A percentile compares a stretch with the other conserved stretches of the same genome.
phyloP scores from a whole-genome alignment of 2,113 vertebrate species.

The Misgurnus anguillicaudatus region DNA sequence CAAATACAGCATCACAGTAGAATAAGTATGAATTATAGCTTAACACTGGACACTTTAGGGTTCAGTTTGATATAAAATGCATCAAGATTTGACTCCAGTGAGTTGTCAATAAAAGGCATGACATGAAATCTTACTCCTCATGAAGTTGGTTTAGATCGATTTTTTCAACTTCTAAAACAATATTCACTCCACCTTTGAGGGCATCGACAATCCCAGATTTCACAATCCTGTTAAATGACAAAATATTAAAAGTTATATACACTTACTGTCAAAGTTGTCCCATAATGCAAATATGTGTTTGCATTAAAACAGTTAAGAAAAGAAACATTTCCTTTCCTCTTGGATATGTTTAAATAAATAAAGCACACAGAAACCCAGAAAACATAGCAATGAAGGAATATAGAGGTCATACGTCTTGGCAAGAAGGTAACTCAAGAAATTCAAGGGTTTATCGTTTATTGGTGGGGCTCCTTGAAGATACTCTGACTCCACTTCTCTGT shows the following conservation, averaged over 20 bases:
- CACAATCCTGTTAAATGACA: constrained; percentile 13
- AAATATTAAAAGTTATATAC: not conserved
- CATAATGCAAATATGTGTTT: too few relatives aligned
- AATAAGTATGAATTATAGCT: too few relatives aligned
- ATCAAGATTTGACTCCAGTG: not conserved
- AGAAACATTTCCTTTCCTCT: too few relatives aligned
- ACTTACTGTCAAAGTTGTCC: too few relatives aligned
- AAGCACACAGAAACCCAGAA: not conserved
- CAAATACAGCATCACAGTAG: too few relatives aligned
- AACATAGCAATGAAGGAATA: not conserved
- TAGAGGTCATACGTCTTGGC: not conserved
- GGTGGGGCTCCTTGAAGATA: constrained; percentile 21
- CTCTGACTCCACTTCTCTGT: constrained; percentile 17
- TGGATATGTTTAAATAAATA: too few relatives aligned
- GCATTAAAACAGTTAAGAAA: too few relatives aligned
- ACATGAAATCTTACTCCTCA: constrained; percentile 11
- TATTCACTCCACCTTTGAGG: not conserved
- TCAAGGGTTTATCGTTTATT: not conserved
- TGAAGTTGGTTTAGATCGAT: constrained; percentile 3
- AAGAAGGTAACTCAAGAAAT: constrained; percentile 14
- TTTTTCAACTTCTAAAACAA: not conserved
- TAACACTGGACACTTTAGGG: too few relatives aligned
- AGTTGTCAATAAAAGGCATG: not conserved
- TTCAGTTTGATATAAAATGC: not conserved
- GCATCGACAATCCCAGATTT: not conserved